Evolutionary conservation across 2,797 vertebrate species (phyloP), one percentile per base, ranked within the genome.

Genomic region (Anguilla marmorata): DNA sequence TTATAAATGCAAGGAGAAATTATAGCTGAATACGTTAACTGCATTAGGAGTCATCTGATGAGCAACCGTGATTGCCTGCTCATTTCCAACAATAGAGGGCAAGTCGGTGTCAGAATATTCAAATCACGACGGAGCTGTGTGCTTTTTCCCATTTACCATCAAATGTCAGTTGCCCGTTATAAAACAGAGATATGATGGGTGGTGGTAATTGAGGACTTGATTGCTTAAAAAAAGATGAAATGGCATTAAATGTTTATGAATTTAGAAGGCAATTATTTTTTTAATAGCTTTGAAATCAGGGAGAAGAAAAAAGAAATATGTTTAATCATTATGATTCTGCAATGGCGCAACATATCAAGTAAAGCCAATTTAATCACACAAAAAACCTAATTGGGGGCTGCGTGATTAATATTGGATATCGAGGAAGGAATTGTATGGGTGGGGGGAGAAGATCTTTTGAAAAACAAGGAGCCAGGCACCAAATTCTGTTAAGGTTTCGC

Each of bases 1-100:
- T 99, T 99, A 99, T 99, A 99, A 99, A 99, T 99, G 98, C 98
- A 98, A 97, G 97, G 96, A 98, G 97, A 97, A 99, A 99, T 99
- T 98, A 99, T 98, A 97, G 97, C 97, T 96, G 98, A 99, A 98
- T 98, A 98, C 97, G 97, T 98, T 98, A 98, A 99, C 97, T 98
- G 97, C 98, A 98, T 99, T 99, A 99, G 97, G 97, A 97, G 97
- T 96, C 96, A 96, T 98, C 96, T 98, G 98, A 99, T 98, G 98
- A 99, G 98, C 97, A 98, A 97, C 97, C 95, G 97, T 96, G 97
- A 98, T 98, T 97, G 97, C 97, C 97, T 97, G 96, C 97, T 98
- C 98, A 95, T 98, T 98, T 96, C 96, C 97, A 98, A 98, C 98
- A 99, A 98, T 98, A 97, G 97, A 98, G 98, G 98, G 97, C 98